Base-by-base conservation (phyloP, 2,113 vertebrate species). In the Bolborhynchus lineola region DNA sequence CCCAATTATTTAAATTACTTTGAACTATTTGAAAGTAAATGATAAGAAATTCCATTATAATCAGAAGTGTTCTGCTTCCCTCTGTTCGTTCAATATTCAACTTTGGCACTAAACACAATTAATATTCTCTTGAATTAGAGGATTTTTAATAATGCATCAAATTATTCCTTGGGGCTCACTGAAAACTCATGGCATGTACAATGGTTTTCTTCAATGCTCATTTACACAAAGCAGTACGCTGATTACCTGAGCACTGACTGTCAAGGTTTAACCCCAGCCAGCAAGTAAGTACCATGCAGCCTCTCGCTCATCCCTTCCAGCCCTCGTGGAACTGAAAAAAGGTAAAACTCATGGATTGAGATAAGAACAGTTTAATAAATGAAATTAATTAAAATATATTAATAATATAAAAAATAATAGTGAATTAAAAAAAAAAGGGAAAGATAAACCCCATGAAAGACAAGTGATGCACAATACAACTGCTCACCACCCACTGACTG, bases 91-190 rank as follows among this genome's bases (percentile, higher is more conserved):
- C 88, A 76, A 62, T 63, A 89, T 93, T 93, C 88, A 68, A 11
- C 53, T 72, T 82, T 33, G 59, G n/a, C 53, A 49, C 16, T n/a
- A 82, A 91, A 74, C 49, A 57, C n/a, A 65, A 87, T 96, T 96
- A 85, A 93, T 77, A 92, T 89, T 87, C 88, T 92, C 24, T 62
- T 55, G 83, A 82, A 85, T 84, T 21, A 67, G 46, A 63, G 11
- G 9, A 89, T 82, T 96, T 94, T 91, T 39, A 95, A 95, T 95
- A 92, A 94, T 53, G 42, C 35, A 92, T 96, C 67, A 77, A 85
- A 87, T 90, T 82, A 92, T 91, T 94, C 93, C 91, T 93, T 82
- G 35, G 78, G 77, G 77, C 33, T 78, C 50, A 53, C 79, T 63
- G 83, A 65, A 74, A 75, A 26, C 88, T 80, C 70, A 7, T 24